phyloP scores from a whole-genome alignment of 2,888 invertebrate genomes.

The Gisinianus flammeolus region DNA sequence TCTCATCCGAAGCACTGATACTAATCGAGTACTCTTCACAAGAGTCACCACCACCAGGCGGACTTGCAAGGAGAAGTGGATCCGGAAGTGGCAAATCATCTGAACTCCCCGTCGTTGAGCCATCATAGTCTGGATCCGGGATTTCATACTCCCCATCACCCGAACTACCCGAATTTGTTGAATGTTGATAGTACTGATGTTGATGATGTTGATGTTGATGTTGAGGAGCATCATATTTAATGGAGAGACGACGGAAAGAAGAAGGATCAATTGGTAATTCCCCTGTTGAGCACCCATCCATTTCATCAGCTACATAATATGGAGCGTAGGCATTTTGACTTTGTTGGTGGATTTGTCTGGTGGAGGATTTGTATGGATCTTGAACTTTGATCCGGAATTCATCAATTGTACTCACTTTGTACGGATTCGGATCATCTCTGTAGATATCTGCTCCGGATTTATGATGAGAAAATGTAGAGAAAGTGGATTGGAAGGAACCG shows the following conservation, averaged over 20 bases:
- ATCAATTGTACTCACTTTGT: slow-evolving; percentile 58
- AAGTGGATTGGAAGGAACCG: slow-evolving; percentile 40
- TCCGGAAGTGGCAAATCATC: slow-evolving; percentile 47
- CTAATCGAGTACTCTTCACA: slow-evolving; percentile 44
- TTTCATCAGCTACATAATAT: slow-evolving; percentile 15
- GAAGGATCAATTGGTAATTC: background rate
- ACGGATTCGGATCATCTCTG: slow-evolving; percentile 58
- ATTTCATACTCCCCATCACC: slow-evolving; percentile 53
- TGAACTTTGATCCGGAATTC: slow-evolving; percentile 58
- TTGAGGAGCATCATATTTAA: slow-evolving; percentile 37
- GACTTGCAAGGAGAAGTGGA: slow-evolving; percentile 19
- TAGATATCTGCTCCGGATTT: slow-evolving; percentile 48
- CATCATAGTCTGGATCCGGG: slow-evolving; percentile 59
- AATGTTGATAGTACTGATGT: slow-evolving; percentile 38
- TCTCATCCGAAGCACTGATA: slow-evolving; percentile 39
- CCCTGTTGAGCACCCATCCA: background rate
- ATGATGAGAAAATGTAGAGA: slow-evolving; percentile 54
- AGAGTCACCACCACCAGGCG: slow-evolving; percentile 23
- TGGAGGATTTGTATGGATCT: slow-evolving; percentile 51
- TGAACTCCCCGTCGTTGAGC: slow-evolving; percentile 52
- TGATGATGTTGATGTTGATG: no score
- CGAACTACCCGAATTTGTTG: slow-evolving; percentile 34
- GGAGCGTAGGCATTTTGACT: background rate
- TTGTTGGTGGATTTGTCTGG: background rate
- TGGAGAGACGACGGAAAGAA: slow-evolving; percentile 25